phyloP scores from a whole-genome alignment of 1,140 invertebrate genomes.

The Onthophagus taurus region DNA sequence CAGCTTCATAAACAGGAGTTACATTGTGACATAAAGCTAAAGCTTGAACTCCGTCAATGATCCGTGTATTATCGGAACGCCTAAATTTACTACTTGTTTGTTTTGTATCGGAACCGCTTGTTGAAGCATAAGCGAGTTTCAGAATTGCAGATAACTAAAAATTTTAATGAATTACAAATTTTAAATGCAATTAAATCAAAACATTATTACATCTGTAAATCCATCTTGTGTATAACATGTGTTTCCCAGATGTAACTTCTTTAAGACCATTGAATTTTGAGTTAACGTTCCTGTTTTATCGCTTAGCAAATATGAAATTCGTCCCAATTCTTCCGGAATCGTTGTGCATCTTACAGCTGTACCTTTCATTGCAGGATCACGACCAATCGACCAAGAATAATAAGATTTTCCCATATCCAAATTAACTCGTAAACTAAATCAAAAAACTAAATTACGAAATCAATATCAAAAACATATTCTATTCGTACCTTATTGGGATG shows the following conservation, averaged over 20 bases:
- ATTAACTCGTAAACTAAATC: constrained; percentile 86
- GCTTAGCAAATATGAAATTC: constrained; percentile 90
- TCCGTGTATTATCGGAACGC: constrained; percentile 63
- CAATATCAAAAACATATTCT: not conserved
- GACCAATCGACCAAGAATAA: constrained; percentile 94
- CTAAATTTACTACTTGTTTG: constrained; percentile 26
- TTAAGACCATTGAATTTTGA: constrained; percentile 98
- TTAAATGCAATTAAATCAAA: not conserved
- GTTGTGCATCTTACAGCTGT: constrained; percentile 98
- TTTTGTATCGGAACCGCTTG: constrained; percentile 16
- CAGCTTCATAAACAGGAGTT: constrained; percentile 86
- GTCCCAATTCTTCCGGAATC: constrained; percentile 95
- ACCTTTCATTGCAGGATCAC: constrained; percentile 84
- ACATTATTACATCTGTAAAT: constrained; percentile 65
- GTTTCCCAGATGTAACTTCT: constrained; percentile 85
- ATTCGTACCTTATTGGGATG: constrained; percentile 83
- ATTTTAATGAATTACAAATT: not conserved
- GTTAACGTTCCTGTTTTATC: constrained; percentile 99
- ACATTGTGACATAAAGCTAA: constrained; percentile 98
- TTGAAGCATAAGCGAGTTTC: constrained; percentile 35
- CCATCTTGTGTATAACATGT: constrained; percentile 79
- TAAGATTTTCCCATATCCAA: constrained; percentile 97
- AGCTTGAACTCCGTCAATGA: constrained; percentile 87
- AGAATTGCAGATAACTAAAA: constrained; percentile 34
- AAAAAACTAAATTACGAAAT: not conserved